Base-by-base conservation (phyloP, 2,888 invertebrate genomes). In the Dolichopus griseipennis region DNA sequence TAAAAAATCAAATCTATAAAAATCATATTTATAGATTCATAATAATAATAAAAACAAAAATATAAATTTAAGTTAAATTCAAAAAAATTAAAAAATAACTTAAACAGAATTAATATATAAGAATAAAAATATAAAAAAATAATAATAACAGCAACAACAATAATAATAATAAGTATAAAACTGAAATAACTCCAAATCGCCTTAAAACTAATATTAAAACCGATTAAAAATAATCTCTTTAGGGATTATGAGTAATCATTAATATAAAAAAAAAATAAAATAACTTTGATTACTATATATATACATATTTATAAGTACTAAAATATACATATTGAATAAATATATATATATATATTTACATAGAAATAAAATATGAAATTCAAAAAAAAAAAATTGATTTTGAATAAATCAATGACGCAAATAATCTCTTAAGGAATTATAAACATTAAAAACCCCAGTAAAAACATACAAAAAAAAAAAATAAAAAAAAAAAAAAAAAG, bases 161-260 rank as follows among this genome's bases (percentile, higher is more conserved):
- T 2, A 43, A 43, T 43, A 15, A 43, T 15, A 43, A 43, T 43
- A 43, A 52, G 1, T 18, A 52, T 52, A n/a, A 52, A 37, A 52
- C 15, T 12, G 18, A 52, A 52, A 52, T 52, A 52, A 52, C 18
- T 52, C 52, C 6, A 52, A 52, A 52, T 52, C 52, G 52, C 52
- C 52, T 52, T 52, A 52, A 52, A 52, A 52, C 52, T 52, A 52
- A 52, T 52, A 52, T 52, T 52, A 52, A 52, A 52, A 52, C 52
- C 52, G 52, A 52, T 52, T 52, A 52, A 52, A 52, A 52, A 52
- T 52, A 52, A 52, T 52, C 52, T 52, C 52, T 52, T 52, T 52
- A 52, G 52, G 52, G 52, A 52, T 52, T 52, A 52, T 52, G 18
- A 52, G n/a, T 52, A 52, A 52, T 52, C 52, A n/a, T 52, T 12